A percentile compares a stretch with the other conserved stretches of the same genome.
Evolutionary conservation across 2,113 vertebrate genomes (phyloP).

Genomic region (Osmerus eperlanus): DNA sequence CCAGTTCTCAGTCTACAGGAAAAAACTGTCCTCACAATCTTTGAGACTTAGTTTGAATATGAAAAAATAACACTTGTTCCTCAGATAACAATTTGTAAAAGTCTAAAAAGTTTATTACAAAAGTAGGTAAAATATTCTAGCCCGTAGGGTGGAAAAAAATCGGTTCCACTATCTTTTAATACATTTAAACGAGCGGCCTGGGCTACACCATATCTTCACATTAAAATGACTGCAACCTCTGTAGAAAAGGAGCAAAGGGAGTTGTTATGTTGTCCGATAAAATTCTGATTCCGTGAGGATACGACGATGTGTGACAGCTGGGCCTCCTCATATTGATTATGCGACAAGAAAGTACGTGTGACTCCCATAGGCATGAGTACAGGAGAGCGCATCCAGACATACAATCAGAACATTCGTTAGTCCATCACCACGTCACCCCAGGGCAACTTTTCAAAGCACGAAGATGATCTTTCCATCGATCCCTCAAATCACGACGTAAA

Average conservation of each 20-base stretch:
- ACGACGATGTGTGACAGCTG: conserved; percentile 82
- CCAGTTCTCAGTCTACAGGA: not conserved
- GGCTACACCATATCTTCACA: no score
- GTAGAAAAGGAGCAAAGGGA: conserved; percentile 21
- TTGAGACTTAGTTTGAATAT: not conserved
- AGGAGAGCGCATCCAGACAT: not conserved
- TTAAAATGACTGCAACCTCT: not conserved
- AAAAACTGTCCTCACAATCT: not conserved
- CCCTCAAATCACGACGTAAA: no score
- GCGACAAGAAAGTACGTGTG: conserved; percentile 77
- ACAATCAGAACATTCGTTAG: conserved; percentile 7
- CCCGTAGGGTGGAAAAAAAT: no score
- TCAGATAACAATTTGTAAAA: not conserved
- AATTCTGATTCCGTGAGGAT: conserved; percentile 70
- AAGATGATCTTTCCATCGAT: no score
- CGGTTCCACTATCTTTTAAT: no score
- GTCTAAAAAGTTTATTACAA: not conserved
- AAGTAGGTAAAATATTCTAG: no score
- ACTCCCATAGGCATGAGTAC: conserved; percentile 39
- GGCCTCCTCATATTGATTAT: conserved; percentile 84
- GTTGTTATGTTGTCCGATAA: conserved; percentile 69
- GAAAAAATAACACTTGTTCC: no score
- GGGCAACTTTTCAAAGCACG: no score
- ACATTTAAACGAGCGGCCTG: no score
- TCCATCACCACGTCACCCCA: conserved; percentile 4